Conservation (phyloP, 2,888 invertebrate species). For the Oligia latruncula region DNA sequence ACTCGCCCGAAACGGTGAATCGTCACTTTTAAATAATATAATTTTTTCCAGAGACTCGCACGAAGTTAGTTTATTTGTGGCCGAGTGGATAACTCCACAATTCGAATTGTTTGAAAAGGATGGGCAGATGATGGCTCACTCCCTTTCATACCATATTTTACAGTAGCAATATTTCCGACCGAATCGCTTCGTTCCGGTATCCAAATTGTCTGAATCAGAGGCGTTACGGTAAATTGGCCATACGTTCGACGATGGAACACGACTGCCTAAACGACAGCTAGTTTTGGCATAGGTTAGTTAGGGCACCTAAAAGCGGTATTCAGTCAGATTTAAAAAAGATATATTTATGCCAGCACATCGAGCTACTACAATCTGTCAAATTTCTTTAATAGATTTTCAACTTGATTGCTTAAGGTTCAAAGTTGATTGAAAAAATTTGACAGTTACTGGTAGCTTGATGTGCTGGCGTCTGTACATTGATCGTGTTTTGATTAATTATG, state of each 20-base stretch:
- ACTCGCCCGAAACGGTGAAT: neutral
- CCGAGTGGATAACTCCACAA: neutral
- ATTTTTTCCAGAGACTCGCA: neutral
- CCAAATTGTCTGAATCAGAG: constrained; percentile 17
- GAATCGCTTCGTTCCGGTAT: constrained; percentile 3
- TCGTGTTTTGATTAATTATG: neutral
- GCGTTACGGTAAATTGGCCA: constrained; percentile 35
- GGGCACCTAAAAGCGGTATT: neutral
- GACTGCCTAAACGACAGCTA: constrained; percentile 1
- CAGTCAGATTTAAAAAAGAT: neutral
- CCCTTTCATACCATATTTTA: neutral
- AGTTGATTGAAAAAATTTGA: too few relatives aligned
- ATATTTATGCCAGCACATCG: too few relatives aligned
- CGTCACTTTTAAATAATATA: too few relatives aligned
- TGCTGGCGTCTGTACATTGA: neutral
- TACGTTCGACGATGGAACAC: neutral
- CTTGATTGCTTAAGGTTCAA: too few relatives aligned
- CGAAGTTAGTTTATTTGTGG: neutral
- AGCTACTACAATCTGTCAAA: too few relatives aligned
- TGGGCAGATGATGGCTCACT: neutral
- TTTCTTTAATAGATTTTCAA: too few relatives aligned
- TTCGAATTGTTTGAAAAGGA: neutral
- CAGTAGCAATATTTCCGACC: constrained; percentile 18
- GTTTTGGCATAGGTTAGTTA: constrained; percentile 20
- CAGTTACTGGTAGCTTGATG: too few relatives aligned